These are phyloP conservation scores for Sebastes hubbsi DNA, from an alignment of 2,797 vertebrate species.

Conservation along the genomic window DNA sequence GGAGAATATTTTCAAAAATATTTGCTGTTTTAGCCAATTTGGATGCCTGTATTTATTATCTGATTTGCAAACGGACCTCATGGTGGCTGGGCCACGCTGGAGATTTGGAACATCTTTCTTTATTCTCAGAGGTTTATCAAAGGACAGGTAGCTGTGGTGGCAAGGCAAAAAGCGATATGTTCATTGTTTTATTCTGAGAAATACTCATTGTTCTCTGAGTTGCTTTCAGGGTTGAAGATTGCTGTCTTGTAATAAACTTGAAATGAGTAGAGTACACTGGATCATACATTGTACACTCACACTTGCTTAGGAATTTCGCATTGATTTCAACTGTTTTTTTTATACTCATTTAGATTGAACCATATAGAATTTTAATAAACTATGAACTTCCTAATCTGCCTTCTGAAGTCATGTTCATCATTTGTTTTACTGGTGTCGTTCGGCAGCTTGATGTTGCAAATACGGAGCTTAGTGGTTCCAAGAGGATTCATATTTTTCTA, in stretches of 20 bases:
- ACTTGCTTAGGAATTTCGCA: slow-evolving; percentile 69
- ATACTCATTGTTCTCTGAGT: slow-evolving; percentile 62
- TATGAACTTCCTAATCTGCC: slow-evolving; percentile 65
- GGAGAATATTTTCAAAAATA: slow-evolving; percentile 65
- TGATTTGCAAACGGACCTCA: slow-evolving; percentile 75
- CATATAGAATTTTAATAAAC: slow-evolving; percentile 78
- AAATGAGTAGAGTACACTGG: slow-evolving; percentile 84
- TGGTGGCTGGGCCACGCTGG: slow-evolving; percentile 83
- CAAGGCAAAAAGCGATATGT: slow-evolving; percentile 38
- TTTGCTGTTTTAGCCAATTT: slow-evolving; percentile 70
- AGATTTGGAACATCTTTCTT: slow-evolving; percentile 65
- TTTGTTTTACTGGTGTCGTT: slow-evolving; percentile 33
- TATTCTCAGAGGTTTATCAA: slow-evolving; percentile 76
- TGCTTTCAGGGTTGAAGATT: slow-evolving; percentile 71
- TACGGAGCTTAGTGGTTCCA: slow-evolving; percentile 22
- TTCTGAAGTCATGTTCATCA: slow-evolving; percentile 60
- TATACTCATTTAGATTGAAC: slow-evolving; percentile 66
- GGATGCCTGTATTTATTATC: slow-evolving; percentile 84
- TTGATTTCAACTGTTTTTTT: slow-evolving; percentile 64
- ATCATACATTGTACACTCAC: slow-evolving; percentile 72
- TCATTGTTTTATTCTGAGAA: slow-evolving; percentile 66
- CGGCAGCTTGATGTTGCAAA: slow-evolving; percentile 22
- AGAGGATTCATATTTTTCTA: slow-evolving; percentile 30
- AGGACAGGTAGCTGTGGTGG: slow-evolving; percentile 64
- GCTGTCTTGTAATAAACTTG: slow-evolving; percentile 82